Conservation (phyloP, 2,888 invertebrate genomes). For the Kuschelorhynchus macadamiae region DNA sequence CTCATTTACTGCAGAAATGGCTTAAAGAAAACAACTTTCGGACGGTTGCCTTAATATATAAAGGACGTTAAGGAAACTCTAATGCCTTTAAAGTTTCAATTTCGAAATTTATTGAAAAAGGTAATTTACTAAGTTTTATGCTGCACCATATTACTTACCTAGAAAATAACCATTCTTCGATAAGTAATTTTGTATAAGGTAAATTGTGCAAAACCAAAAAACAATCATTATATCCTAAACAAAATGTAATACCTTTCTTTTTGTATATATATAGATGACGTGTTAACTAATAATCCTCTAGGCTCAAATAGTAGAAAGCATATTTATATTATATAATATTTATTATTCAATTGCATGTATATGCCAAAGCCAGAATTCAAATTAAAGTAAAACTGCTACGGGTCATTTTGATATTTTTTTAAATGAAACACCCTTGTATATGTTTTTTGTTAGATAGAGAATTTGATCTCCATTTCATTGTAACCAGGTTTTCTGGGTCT, state of each 20-base stretch:
- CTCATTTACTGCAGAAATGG: conserved; percentile 12
- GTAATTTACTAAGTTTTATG: conserved; percentile 12
- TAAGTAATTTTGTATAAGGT: conserved; percentile 9
- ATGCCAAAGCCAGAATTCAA: conserved; percentile 13
- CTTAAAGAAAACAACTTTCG: conserved; percentile 10
- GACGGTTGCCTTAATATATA: conserved; percentile 9
- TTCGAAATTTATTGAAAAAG: conserved; percentile 13
- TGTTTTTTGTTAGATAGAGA: not conserved
- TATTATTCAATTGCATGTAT: conserved; percentile 11
- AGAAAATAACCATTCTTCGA: conserved; percentile 6
- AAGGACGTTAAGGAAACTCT: conserved; percentile 5
- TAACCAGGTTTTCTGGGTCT: not conserved
- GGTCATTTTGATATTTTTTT: too few relatives aligned
- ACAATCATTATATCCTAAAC: conserved; percentile 10
- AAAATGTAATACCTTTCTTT: conserved; percentile 7
- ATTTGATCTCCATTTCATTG: not conserved
- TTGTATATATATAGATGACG: conserved; percentile 12
- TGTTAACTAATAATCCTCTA: conserved; percentile 8
- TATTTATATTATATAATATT: not conserved
- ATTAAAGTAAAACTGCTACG: too few relatives aligned
- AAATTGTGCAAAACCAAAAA: conserved; percentile 8
- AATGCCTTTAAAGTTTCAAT: not conserved
- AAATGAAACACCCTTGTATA: too few relatives aligned
- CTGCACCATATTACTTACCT: conserved; percentile 7
- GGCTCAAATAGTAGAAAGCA: conserved; percentile 18